Base-by-base conservation (phyloP, 2,797 vertebrate species). In the Nyctalus aviator region DNA sequence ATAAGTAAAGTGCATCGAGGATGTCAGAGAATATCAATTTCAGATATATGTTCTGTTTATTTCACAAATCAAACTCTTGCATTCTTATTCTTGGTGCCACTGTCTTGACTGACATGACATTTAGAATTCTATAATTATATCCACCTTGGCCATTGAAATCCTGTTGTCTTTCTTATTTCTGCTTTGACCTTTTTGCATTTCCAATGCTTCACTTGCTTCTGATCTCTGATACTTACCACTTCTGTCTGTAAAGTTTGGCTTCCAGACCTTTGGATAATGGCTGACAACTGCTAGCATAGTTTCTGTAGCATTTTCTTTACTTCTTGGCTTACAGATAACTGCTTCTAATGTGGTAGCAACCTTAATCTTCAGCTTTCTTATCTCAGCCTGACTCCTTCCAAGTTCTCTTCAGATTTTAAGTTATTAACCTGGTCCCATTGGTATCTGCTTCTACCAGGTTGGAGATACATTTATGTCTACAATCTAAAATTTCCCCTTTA, bases 1-100 rank as follows among this genome's bases (percentile, higher is more conserved):
- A 27, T 87, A 68, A 90, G 17, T 84, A 81, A 93, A 79, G 90
- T 37, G 21, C 18, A 66, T 64, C 32, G 27, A 89, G 32, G 50
- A 55, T 59, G 46, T 57, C 17, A 23, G 15, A 46, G 30, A 75
- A n/a, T 82, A 55, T 71, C n/a, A 15, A 44, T 83, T 83, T 84
- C 30, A 87, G 41, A 15, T 88, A 57, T n/a, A 32, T 53, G 41
- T 41, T 12, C 11, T 71, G 21, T 79, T 68, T 77, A 53, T 53
- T 78, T 83, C 57, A 85, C 44, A n/a, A 37, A 73, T 37, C 8
- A 14, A 35, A 90, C 12, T 84, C 27, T 57, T 75, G 15, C 8
- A 9, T 64, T 92, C 76, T 94, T 88, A 35, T 59, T 21, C 46
- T 78, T 14, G 32, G n/a, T 57, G 50, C 3, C 35, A 23, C 2